Base-by-base conservation (phyloP, 2,113 vertebrate genomes). In the Syrrhaptes paradoxus region DNA sequence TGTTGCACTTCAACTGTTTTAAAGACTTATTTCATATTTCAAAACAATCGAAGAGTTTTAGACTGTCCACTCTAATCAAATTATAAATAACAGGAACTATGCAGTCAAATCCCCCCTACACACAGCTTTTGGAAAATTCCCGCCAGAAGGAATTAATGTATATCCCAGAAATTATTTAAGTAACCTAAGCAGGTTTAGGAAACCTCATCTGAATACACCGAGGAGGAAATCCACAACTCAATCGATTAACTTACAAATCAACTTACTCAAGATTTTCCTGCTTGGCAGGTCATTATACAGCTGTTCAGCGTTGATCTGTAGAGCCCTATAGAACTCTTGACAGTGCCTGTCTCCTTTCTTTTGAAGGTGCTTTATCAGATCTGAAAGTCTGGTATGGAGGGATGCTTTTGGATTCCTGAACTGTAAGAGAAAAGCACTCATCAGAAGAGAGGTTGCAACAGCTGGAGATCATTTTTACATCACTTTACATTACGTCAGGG, bases 311-410 rank as follows among this genome's bases (percentile, higher is more conserved):
- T 99, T 99, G 97, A 99, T 98, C 96, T 99, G 99, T 21, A 99
- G 97, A 32, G 99, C 99, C 7, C 99, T 96, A 98, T 99, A 99
- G 92, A 99, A 99, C 97, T 99, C 99, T 80, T 98, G 98, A 91
- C 99, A 99, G 12, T 99, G 99, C 38, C 98, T 98, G 41, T 99
- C 99, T 7, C 98, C 98, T 77, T 98, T 99, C 85, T 92, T 98
- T 90, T 99, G 98, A 81, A 99, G 98, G 95, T 99, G 98, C 49
- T 97, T 97, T 94, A 99, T 96, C 62, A 99, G 98, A 95, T 98
- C 98, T 7, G 98, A 98, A 89, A 99, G 96, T 18, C 99, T 97
- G 73, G 98, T 80, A 18, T 98, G 97, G 29, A 99, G 98, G 11
- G 98, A 98, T 9, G 98, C 98, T 51, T 98, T 98, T 93, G 99